Base-by-base conservation (phyloP, 1,140 invertebrate genomes). In the Holcopasites calliopsidis region DNA sequence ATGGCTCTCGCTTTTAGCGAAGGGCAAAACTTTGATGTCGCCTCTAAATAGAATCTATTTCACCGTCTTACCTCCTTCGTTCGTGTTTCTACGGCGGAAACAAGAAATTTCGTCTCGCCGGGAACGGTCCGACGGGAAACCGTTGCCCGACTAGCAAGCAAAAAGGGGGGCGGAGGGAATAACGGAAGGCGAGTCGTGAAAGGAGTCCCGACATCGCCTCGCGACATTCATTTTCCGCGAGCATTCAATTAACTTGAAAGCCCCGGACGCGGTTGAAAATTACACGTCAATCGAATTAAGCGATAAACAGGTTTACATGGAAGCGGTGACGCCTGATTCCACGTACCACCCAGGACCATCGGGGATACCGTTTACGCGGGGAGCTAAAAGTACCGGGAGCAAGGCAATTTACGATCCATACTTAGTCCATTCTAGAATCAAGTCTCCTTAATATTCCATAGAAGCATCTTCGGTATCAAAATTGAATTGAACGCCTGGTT, bases 171-270 rank as follows among this genome's bases (percentile, higher is more conserved):
- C n/a, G 44, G 44, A n/a, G 2, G 44, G n/a, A n/a, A 47, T 13
- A 47, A 47, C 44, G 44, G n/a, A 47, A 47, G 40, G 28, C 16
- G 61, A 49, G 35, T 23, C 18, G 3, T 52, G 42, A 74, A 77
- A 74, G 66, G 62, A 62, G 68, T 11, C 28, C 11, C 52, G 50
- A 64, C 44, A 35, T 80, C 71, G 72, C 76, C 55, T 60, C 62
- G 72, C 80, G 64, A 62, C 78, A 87, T 86, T 86, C 79, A 86
- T 55, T 74, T 61, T 58, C 71, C 77, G 44, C 47, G 77, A 35
- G 38, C 76, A 61, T 71, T 78, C 79, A 87, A 88, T 87, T 88
- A 87, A 75, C 80, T 86, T 85, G 76, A 86, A 87, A 85, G 82
- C 80, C 33, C 21, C 23, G n/a, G 62, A 65, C 21, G 26, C 38